Percentiles rank a stretch among this genome's conserved stretches.
These are phyloP conservation scores for Leucophenga maculata DNA, from an alignment of 2,888 invertebrate species.

Conservation along the genomic window DNA sequence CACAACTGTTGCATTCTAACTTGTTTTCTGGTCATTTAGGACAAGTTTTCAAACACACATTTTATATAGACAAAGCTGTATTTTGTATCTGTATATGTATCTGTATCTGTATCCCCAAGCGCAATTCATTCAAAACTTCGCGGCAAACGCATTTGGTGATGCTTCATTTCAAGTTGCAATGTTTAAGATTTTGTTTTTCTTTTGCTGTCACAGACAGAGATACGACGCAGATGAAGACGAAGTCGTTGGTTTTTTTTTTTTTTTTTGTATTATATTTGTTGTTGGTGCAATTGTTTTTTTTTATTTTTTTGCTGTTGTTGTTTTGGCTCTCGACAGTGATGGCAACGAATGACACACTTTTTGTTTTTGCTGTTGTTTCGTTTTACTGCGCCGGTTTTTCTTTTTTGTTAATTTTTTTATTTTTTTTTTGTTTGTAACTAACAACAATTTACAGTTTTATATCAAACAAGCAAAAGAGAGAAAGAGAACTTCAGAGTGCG, in stretches of 20 bases:
- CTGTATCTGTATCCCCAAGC: too few relatives aligned
- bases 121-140: constrained; percentile 16
- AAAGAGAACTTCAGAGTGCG: background rate
- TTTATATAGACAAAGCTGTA: too few relatives aligned
- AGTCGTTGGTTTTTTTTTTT: background rate
- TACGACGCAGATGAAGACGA: too few relatives aligned
- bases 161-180: constrained; percentile 23
- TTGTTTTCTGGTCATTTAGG: too few relatives aligned
- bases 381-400: constrained; percentile 35
- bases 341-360: constrained; percentile 52
- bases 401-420: constrained; percentile 31
- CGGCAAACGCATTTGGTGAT: constrained; percentile 20
- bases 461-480: constrained; percentile 12
- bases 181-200: constrained; percentile 6
- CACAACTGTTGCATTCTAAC: too few relatives aligned
- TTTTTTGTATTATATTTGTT: background rate
- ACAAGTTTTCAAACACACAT: too few relatives aligned
- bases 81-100: too few relatives aligned
- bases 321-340: constrained; percentile 31
- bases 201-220: background rate
- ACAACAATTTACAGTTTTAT: constrained; percentile 40
- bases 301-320: constrained; percentile 11
- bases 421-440: constrained; percentile 29
- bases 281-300: background rate
- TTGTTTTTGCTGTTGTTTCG: constrained; percentile 26